These are phyloP conservation scores for Pristionchus maxplancki DNA, from an alignment of 2,888 invertebrate species.

Conservation along the genomic window DNA sequence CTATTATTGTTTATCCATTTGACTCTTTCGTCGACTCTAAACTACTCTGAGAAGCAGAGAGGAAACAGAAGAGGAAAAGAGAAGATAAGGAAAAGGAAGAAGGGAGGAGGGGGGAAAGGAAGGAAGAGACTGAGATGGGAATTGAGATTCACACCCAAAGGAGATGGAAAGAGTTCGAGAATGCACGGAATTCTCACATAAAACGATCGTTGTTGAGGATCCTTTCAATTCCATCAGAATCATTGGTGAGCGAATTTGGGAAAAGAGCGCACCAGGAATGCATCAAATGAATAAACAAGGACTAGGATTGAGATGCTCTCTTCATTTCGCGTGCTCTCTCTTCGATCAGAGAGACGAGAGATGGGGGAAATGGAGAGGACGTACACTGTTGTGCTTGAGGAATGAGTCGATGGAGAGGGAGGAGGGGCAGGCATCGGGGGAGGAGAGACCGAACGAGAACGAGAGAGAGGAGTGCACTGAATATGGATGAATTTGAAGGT, in stretches of 20 bases:
- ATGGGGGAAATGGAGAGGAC: not conserved
- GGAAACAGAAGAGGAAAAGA: not conserved
- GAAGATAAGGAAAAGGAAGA: conserved; percentile 9
- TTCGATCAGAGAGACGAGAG: too few relatives aligned
- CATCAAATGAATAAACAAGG: not conserved
- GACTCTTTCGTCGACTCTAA: not conserved
- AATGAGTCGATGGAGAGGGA: not conserved
- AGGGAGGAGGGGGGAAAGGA: not conserved
- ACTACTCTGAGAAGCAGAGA: conserved; percentile 9
- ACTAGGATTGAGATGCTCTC: not conserved
- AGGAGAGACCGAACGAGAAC: conserved; percentile 40
- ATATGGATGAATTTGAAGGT: not conserved
- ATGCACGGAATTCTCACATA: conserved; percentile 12
- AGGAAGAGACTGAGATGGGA: conserved; percentile 22
- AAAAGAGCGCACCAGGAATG: not conserved
- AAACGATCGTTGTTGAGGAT: not conserved
- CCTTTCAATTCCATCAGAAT: not conserved
- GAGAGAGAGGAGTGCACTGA: not conserved
- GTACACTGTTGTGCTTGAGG: conserved; percentile 1
- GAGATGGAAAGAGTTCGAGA: conserved; percentile 12
- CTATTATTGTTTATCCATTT: conserved; percentile 46
- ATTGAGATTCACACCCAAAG: conserved; percentile 21
- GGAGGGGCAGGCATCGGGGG: conserved; percentile 19
- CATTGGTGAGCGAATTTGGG: not conserved
- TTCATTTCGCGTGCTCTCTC: not conserved